Base-by-base conservation (phyloP, 2,888 invertebrate genomes). In the Tromatobia lineatoria region DNA sequence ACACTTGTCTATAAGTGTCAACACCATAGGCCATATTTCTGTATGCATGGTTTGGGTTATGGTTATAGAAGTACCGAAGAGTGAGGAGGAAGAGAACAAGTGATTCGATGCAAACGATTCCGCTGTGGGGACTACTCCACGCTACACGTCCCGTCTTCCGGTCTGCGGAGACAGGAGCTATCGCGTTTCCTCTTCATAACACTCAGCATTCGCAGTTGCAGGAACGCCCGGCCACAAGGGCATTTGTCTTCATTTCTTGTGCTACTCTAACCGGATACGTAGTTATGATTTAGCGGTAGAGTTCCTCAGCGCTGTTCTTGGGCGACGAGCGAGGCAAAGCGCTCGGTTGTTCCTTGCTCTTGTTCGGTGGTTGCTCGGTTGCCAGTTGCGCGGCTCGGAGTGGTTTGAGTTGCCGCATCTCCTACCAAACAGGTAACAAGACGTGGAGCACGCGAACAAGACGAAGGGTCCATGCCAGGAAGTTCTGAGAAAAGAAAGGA, bases 191-290 rank as follows among this genome's bases (percentile, higher is more conserved):
- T 89, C 90, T 90, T 92, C 91, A 91, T 90, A 91, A 90, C 91
- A 89, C 90, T 89, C 87, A 86, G 81, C 83, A 71, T 67, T 83
- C 79, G 47, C 45, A 15, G 29, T 83, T 71, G 70, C 54, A 71
- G 47, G 34, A 82, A 59, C 66, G 78, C 78, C 29, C 59, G 76
- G 66, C 74, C 78, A 69, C 66, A 57, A 71, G 81, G 79, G 87
- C 91, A 92, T 92, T 92, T 91, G 91, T 92, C 92, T 92, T 92
- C 91, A 91, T 91, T 92, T 91, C 91, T 92, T 90, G 90, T 89
- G 85, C 85, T 83, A 87, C 87, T 90, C 87, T 88, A 87, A 87
- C 90, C 88, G 88, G 87, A 89, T 89, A 89, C 89, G 88, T 88
- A 90, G 90, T 89, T 91, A 90, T 91, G 92, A 91, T 92, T 92